Conservation (phyloP, 2,113 vertebrate species). For the Malaclemys terrapin region DNA sequence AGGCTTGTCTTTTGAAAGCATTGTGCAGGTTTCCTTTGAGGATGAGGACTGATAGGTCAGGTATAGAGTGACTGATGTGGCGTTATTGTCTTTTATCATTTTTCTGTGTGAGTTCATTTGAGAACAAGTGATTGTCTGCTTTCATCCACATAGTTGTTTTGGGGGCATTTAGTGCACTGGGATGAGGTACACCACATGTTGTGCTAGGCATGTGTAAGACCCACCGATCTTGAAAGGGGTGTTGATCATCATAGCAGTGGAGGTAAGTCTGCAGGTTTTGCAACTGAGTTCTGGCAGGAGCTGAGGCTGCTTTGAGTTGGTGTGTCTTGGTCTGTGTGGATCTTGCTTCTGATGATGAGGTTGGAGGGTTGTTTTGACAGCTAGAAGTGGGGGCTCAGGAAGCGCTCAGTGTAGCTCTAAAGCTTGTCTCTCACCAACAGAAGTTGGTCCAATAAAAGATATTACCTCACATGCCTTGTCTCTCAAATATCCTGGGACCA, state of each 20-base stretch:
- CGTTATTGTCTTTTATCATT: too few relatives aligned
- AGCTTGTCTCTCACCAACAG: background rate
- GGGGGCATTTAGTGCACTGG: background rate
- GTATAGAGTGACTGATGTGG: too few relatives aligned
- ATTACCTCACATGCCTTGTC: background rate
- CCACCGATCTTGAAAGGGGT: too few relatives aligned
- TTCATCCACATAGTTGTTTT: background rate
- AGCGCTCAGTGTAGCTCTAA: background rate
- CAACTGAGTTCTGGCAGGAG: background rate
- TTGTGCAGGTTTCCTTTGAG: too few relatives aligned
- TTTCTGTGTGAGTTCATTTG: background rate
- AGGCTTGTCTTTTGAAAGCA: too few relatives aligned
- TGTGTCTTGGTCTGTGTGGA: background rate
- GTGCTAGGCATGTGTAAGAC: too few relatives aligned
- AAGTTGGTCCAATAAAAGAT: background rate
- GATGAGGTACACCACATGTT: too few relatives aligned
- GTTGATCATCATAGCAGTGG: background rate
- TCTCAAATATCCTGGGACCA: background rate
- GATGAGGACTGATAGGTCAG: too few relatives aligned
- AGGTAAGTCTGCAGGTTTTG: background rate
- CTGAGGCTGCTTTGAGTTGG: background rate
- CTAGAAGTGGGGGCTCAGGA: background rate
- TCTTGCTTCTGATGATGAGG: background rate
- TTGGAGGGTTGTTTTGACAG: background rate
- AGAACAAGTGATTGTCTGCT: background rate